Percentiles rank a stretch among this genome's conserved stretches.
These are phyloP conservation scores for Clarias laeviceps DNA, from an alignment of 2,797 vertebrate genomes.

Conservation along the genomic window DNA sequence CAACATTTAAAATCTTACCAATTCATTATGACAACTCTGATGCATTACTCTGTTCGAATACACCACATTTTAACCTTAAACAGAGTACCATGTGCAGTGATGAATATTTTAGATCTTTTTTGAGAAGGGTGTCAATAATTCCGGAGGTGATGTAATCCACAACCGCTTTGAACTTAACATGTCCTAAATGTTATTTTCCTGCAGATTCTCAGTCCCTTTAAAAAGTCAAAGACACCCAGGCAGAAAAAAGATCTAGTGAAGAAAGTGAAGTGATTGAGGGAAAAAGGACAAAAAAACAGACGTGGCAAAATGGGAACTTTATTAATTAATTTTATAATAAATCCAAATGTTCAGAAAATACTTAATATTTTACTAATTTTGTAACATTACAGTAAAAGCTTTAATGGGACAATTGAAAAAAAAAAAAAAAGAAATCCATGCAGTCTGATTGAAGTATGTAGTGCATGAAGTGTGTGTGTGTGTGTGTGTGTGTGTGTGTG, in stretches of 20 bases:
- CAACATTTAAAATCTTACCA: no score
- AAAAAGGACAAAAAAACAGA: not conserved
- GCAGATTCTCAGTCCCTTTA: slow-evolving; percentile 69
- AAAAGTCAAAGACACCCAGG: slow-evolving; percentile 60
- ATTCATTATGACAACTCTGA: no score
- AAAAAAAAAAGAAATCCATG: slow-evolving; percentile 36
- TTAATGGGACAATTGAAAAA: slow-evolving; percentile 47
- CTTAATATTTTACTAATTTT: slow-evolving; percentile 60
- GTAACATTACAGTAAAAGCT: slow-evolving; percentile 57
- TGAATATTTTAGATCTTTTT: no score
- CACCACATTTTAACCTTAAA: no score
- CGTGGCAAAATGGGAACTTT: slow-evolving; percentile 67
- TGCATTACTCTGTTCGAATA: no score
- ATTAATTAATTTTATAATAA: slow-evolving; percentile 68
- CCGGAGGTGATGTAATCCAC: no score
- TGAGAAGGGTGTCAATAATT: no score
- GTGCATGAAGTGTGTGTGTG: slow-evolving; percentile 26
- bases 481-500: slow-evolving; percentile 4
- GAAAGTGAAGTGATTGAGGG: not conserved
- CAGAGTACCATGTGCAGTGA: no score
- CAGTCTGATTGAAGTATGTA: slow-evolving; percentile 45
- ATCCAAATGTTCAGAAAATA: slow-evolving; percentile 65
- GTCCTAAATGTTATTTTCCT: no score
- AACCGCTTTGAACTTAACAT: no score
- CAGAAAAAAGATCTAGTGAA: slow-evolving; percentile 58